Evolutionary conservation across 1,140 invertebrate genomes (phyloP).

Genomic region (Saccostrea cuccullata): DNA sequence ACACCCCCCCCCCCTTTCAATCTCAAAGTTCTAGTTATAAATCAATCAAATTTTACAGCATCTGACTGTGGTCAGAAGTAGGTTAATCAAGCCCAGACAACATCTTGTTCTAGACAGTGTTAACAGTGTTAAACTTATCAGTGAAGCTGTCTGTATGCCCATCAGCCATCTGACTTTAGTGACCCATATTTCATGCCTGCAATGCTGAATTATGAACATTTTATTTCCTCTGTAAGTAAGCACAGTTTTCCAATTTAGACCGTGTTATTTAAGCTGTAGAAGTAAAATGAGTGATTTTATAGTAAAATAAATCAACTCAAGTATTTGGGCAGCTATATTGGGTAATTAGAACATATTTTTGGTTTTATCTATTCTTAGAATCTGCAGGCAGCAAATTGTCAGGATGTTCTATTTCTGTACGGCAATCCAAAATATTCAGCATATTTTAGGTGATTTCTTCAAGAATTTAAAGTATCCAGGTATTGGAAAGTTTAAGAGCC

Average conservation of each 20-base stretch:
- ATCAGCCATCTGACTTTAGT: neutral
- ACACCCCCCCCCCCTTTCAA: too few species aligned
- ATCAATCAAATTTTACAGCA: too few species aligned
- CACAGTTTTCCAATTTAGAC: neutral
- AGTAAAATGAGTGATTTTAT: constrained; percentile 12
- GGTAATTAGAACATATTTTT: neutral
- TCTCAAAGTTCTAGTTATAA: too few species aligned
- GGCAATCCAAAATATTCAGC: constrained; percentile 15
- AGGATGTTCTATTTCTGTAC: constrained; percentile 22
- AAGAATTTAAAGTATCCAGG: constrained; percentile 5
- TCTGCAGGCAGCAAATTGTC: constrained; percentile 1
- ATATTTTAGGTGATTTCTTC: constrained; percentile 24
- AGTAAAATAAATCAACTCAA: neutral
- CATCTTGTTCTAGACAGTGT: neutral
- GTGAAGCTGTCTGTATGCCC: neutral
- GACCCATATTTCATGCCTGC: constrained; percentile 13
- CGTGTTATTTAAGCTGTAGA: constrained; percentile 8
- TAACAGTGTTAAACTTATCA: neutral
- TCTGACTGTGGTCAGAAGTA: neutral
- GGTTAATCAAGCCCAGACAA: neutral
- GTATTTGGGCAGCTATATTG: constrained; percentile 14
- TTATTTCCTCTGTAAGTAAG: constrained; percentile 16
- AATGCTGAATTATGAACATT: constrained; percentile 1
- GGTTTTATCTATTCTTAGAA: constrained; percentile 28
- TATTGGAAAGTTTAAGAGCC: neutral